Evolutionary conservation across 92 coral and sea anemone genomes (phyloP), one percentile per base, ranked within the genome.

Genomic region (Parazoanthus swiftii): DNA sequence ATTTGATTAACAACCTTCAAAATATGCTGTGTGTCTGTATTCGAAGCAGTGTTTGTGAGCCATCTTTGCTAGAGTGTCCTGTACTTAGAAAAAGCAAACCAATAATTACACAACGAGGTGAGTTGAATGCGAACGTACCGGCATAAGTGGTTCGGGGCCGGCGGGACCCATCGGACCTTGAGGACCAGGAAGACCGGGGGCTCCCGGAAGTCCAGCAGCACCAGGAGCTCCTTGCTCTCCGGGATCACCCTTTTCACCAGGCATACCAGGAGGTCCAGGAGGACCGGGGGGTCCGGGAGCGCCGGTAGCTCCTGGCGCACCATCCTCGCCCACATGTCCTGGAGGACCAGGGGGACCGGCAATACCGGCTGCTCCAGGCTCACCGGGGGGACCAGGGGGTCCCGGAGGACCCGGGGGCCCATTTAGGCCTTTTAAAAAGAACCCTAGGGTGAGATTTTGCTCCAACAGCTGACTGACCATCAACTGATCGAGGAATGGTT

Each of bases 321-420:
- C 99, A 81, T 97, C 99, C 76, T 97, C 99, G 58, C 99, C 99
- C 43, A 97, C 99, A 89, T 97, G 99, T 33, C 99, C 99, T 56
- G 99, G 93, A 20, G 98, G 87, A 9, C 99, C 99, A 48, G 97
- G 90, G 23, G 98, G 94, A 36, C 99, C 99, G 20, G 96, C 93
- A 20, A 97, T 89, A 58, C 99, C 99, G 36, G 95, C 93, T 9
- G 97, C 95, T 29, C 99, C 99, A 8, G 99, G 96, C 70, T 95
- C 98, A 50, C 99, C 99, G 39, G 98, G 86, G 74, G 94, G 91
- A 36, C 99, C 99, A 59, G 99, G 95, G 54, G 99, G 92, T 74
- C 99, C 99, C 37, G 98, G 90, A 4, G 99, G 99, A 65, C 99
- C 99, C 4, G 99, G 99, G 3, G 99, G 99, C 82, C 99, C 99